These are phyloP conservation scores for Drosophila leontia DNA, from an alignment of 1,140 invertebrate genomes.

Conservation along the genomic window DNA sequence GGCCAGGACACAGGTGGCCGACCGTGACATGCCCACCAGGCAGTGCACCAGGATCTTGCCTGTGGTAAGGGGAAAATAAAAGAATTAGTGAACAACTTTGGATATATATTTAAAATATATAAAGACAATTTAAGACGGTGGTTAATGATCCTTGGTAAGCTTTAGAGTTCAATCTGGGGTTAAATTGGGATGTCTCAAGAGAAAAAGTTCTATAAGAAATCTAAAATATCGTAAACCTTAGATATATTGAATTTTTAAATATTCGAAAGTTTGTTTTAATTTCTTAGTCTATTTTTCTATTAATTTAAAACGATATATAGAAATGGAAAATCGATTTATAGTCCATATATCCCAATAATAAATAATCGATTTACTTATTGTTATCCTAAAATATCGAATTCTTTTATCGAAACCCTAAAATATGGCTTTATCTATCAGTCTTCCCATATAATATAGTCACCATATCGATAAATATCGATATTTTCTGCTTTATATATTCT, in stretches of 20 bases:
- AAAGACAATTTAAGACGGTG: not conserved
- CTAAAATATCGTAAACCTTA: not conserved
- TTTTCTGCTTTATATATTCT: not conserved
- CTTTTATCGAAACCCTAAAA: not conserved
- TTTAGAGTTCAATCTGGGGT: not conserved
- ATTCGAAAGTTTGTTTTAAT: no score
- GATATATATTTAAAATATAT: not conserved
- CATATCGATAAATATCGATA: not conserved
- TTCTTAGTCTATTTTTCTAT: no score
- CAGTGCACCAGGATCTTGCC: conserved; percentile 93
- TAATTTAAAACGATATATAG: no score
- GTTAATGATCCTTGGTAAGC: not conserved
- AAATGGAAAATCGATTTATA: not conserved
- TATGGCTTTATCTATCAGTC: not conserved
- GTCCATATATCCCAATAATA: not conserved
- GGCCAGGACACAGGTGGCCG: conserved; percentile 91
- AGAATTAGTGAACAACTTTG: not conserved
- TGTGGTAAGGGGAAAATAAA: conserved; percentile 67
- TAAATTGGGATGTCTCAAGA: not conserved
- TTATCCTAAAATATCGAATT: not conserved
- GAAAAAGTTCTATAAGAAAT: not conserved
- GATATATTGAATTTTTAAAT: not conserved
- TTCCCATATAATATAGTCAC: not conserved
- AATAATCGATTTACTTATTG: not conserved
- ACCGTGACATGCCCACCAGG: conserved; percentile 92